Evolutionary conservation across 1,140 invertebrate genomes (phyloP).

Genomic region (Tetranychus cinnabarinus): DNA sequence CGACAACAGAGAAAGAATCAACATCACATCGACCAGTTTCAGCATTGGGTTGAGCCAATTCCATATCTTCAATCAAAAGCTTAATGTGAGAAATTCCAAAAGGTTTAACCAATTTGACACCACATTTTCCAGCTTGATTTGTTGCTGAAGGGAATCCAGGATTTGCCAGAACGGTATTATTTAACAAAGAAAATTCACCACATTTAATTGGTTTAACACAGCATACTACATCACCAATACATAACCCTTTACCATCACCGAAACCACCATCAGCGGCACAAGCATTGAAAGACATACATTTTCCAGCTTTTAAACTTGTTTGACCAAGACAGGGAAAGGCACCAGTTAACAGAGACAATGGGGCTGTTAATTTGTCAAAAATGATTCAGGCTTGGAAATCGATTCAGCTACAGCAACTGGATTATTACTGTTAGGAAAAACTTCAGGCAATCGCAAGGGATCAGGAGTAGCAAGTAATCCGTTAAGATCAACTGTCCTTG

Average conservation of each 20-base stretch:
- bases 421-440: too few relatives aligned
- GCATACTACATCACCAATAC: background rate
- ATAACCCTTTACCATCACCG: background rate
- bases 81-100: background rate
- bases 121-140: background rate
- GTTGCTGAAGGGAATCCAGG: background rate
- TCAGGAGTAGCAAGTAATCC: too few relatives aligned
- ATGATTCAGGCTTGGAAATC: too few relatives aligned
- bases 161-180: background rate
- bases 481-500: too few relatives aligned
- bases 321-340: background rate
- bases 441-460: too few relatives aligned
- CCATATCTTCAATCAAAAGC: background rate
- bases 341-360: background rate
- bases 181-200: background rate
- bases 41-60: background rate
- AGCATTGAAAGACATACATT: background rate
- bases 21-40: constrained; percentile 2
- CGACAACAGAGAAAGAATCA: constrained; percentile 6
- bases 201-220: background rate
- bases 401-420: too few relatives aligned
- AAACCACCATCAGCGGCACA: background rate
- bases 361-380: too few relatives aligned
- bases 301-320: background rate
- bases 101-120: background rate